Conservation (phyloP, 2,888 invertebrate species). For the Euzetes globulus region DNA sequence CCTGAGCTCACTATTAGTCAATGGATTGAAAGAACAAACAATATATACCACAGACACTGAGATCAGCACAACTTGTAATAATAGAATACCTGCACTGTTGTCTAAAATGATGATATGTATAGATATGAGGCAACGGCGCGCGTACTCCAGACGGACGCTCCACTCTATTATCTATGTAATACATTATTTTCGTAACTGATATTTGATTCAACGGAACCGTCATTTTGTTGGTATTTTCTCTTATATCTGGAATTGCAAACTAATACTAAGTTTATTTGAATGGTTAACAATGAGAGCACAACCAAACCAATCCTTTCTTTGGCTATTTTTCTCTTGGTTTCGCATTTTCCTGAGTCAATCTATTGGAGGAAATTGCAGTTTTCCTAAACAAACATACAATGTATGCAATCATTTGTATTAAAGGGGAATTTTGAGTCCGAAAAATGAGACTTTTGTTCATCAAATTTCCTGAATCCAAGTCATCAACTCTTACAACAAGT, state of each 20-base stretch:
- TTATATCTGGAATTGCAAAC: not conserved
- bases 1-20: slow-evolving; percentile 7
- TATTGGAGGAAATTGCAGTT: slow-evolving; percentile 2
- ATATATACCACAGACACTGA: not conserved
- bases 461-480: slow-evolving; percentile 3
- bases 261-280: not conserved
- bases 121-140: slow-evolving; percentile 22
- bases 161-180: not conserved
- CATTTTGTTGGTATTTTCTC: not conserved
- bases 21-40: not conserved
- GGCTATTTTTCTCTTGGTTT: not conserved
- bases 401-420: not conserved
- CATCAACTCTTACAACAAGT: not conserved
- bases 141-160: not conserved
- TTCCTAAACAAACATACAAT: slow-evolving; percentile 21
- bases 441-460: slow-evolving; percentile 9
- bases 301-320: not conserved
- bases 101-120: not conserved
- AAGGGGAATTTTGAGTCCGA: not conserved
- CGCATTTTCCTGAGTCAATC: slow-evolving; percentile 5
- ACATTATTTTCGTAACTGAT: slow-evolving; percentile 15
- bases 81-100: not conserved
- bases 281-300: not conserved
- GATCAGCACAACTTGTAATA: not conserved
- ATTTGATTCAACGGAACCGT: slow-evolving; percentile 14